A percentile compares a stretch with the other conserved stretches of the same genome.
Evolutionary conservation across 2,888 invertebrate genomes (phyloP).

Genomic region (Megalurothrips usitatus): DNA sequence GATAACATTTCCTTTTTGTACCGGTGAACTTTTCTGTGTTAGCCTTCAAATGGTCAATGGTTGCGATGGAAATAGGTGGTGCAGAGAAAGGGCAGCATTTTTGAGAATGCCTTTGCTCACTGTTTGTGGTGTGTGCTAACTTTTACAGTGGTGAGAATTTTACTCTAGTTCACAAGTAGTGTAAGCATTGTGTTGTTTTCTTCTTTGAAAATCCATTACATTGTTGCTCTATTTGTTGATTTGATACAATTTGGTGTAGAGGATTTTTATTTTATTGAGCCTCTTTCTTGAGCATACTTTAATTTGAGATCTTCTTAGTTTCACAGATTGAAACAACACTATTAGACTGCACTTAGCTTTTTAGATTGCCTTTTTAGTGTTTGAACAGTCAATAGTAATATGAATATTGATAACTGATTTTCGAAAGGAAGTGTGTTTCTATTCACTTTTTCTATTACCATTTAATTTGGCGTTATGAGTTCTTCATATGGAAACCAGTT

Average conservation of each 20-base stretch:
- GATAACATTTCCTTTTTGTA: not conserved
- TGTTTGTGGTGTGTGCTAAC: constrained; percentile 5
- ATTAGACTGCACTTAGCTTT: not conserved
- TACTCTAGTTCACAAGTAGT: not conserved
- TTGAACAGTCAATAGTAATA: not conserved
- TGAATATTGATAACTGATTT: too few species aligned
- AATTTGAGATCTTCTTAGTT: not conserved
- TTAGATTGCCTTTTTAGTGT: not conserved
- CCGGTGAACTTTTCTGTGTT: not conserved
- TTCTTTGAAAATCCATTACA: not conserved
- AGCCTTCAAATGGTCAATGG: not conserved
- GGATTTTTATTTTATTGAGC: not conserved
- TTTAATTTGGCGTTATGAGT: too few species aligned
- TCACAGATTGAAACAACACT: not conserved
- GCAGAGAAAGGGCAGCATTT: not conserved
- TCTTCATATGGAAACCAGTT: too few species aligned
- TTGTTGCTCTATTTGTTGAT: not conserved
- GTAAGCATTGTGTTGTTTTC: too few species aligned
- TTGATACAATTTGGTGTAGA: not conserved
- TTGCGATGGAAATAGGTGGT: constrained; percentile 9
- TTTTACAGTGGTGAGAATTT: not conserved
- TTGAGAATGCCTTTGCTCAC: not conserved
- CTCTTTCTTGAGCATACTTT: not conserved
- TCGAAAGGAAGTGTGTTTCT: too few species aligned
- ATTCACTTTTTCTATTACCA: too few species aligned